Evolutionary conservation across 35 echinoderm and acorn worm genomes (phyloP).

Genomic region (Stichopus chloronotus): DNA sequence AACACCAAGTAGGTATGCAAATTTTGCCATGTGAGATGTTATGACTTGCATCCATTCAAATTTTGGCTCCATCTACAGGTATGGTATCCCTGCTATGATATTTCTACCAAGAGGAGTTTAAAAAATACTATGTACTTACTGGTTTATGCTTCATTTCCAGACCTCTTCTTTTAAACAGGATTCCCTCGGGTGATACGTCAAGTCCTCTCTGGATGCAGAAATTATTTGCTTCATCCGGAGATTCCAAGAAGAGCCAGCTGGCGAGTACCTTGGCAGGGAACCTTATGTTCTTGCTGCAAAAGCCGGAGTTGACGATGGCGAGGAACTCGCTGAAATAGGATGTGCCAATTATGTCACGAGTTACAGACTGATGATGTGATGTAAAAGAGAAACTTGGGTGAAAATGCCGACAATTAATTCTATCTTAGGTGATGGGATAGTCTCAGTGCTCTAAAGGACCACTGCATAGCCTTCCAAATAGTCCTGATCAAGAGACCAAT

Average conservation of each 20-base stretch:
- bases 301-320: constrained; percentile 63
- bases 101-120: too few relatives aligned
- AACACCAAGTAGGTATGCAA: too few relatives aligned
- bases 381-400: neutral
- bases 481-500: too few relatives aligned
- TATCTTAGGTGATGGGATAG: too few relatives aligned
- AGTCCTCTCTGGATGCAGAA: constrained; percentile 63
- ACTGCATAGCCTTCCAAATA: too few relatives aligned
- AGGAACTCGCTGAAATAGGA: constrained; percentile 60
- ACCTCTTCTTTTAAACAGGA: constrained; percentile 62
- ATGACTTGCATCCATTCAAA: too few relatives aligned
- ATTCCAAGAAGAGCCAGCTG: constrained; percentile 80
- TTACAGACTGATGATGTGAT: neutral
- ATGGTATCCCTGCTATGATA: too few relatives aligned
- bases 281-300: constrained; percentile 71
- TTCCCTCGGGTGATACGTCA: constrained; percentile 6
- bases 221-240: constrained; percentile 27
- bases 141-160: neutral
- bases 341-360: neutral
- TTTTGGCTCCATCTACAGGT: too few relatives aligned
- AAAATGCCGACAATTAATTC: too few relatives aligned
- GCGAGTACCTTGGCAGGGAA: constrained; percentile 60
- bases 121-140: neutral
- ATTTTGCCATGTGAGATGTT: too few relatives aligned
- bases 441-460: too few relatives aligned